Conservation (phyloP, 2,888 invertebrate genomes). For the Calliopum simillimum region DNA sequence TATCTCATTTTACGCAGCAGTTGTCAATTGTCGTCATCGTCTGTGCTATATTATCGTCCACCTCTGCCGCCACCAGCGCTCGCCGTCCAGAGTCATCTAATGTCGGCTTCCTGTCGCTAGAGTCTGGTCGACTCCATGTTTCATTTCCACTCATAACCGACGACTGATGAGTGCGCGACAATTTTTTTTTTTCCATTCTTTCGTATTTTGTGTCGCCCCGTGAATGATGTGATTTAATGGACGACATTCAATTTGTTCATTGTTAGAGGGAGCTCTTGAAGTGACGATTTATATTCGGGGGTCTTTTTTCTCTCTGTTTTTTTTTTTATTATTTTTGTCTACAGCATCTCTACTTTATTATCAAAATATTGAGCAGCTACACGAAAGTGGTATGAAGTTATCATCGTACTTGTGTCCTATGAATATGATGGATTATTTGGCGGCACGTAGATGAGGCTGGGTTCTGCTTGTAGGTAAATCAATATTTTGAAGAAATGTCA, state of each 20-base stretch:
- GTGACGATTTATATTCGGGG: background rate
- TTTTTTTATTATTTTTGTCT: too few species aligned
- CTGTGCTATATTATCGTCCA: background rate
- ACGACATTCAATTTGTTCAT: constrained; percentile 18
- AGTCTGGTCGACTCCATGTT: background rate
- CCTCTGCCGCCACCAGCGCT: background rate
- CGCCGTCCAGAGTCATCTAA: background rate
- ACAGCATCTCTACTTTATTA: constrained; percentile 6
- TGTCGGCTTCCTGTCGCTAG: background rate
- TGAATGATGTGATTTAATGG: constrained; percentile 4
- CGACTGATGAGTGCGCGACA: background rate
- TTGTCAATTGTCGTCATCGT: background rate
- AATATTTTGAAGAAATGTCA: too few species aligned
- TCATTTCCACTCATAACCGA: background rate
- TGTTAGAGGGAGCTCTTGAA: constrained; percentile 6
- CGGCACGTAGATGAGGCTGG: too few species aligned
- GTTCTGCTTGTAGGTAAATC: too few species aligned
- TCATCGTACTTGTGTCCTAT: too few species aligned
- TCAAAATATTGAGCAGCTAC: background rate
- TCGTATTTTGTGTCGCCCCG: background rate
- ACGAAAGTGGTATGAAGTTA: too few species aligned
- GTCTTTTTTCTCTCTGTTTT: too few species aligned
- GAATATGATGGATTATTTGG: too few species aligned
- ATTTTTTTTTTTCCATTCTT: too few species aligned
- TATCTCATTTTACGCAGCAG: background rate